These are phyloP conservation scores for Psammodynastes pulverulentus DNA, from an alignment of 2,113 vertebrate species.

Conservation along the genomic window DNA sequence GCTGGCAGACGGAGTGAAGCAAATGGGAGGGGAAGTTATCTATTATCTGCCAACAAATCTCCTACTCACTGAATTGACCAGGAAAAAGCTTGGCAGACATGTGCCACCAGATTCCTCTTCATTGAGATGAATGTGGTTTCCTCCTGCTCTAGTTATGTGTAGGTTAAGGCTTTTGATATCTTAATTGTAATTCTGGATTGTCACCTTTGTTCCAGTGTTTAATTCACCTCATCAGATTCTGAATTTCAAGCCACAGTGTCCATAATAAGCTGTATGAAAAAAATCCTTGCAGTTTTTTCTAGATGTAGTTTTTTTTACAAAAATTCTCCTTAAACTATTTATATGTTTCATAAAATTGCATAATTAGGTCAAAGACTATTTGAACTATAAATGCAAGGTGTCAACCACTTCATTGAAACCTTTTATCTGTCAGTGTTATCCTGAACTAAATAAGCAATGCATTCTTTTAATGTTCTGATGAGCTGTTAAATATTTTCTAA, in stretches of 20 bases:
- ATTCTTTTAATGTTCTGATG: constrained; percentile 47
- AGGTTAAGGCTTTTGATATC: not conserved
- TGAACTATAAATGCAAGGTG: constrained; percentile 10
- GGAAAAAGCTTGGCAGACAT: not conserved
- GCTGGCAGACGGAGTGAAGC: not conserved
- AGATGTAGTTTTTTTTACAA: not conserved
- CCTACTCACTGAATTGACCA: not conserved
- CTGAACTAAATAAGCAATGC: constrained; percentile 24
- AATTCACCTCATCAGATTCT: not conserved
- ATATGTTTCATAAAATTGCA: constrained; percentile 20
- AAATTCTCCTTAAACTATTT: not conserved
- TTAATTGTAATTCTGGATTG: not conserved
- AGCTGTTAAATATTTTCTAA: constrained; percentile 51
- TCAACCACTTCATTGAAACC: not conserved
- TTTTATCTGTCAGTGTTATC: constrained; percentile 41
- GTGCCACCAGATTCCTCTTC: not conserved
- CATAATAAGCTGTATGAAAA: not conserved
- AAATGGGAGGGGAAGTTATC: not conserved
- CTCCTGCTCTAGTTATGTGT: not conserved
- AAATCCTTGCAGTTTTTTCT: not conserved
- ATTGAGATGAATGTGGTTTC: not conserved
- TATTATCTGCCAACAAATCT: not conserved
- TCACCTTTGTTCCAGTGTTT: not conserved
- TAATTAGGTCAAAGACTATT: constrained; percentile 35
- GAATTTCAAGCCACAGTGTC: not conserved